Evolutionary conservation across 2,888 invertebrate genomes (phyloP), one percentile per base, ranked within the genome.

Genomic region (Ceriagrion tenellum): DNA sequence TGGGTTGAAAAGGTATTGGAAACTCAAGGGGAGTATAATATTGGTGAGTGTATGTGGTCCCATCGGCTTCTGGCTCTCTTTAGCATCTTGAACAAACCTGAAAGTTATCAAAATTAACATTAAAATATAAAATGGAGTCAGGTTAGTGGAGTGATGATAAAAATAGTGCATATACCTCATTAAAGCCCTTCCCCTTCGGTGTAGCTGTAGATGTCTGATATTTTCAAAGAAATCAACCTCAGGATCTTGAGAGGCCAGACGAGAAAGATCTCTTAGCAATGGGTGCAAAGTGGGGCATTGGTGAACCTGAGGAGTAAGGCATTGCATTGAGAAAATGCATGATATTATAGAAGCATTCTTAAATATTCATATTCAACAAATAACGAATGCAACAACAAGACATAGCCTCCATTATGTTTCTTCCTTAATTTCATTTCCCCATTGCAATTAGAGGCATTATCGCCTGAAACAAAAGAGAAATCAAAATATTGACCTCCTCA

Each of bases 211-310:
- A 97, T 99, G 99, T 55, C 98, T 98, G 96, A 99, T 98, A 96
- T 99, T 99, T 96, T 99, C 99, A 96, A 99, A 99, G 97, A 99
- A 99, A 97, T 99, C 99, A 0, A 98, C 98, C 97, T 99, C 99
- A 18, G 97, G 97, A 96, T 99, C 99, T 96, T 98, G 97, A 96
- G 98, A 98, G 0, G 98, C 97, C 63, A 98, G 97, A 69, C 97
- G 97, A n/a, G 98, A 90, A 91, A 96, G 97, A 97, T 99, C 98
- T 35, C 97, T 97, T 1, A 99, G 97, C 0, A 98, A 97, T 3
- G 98, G 98, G 96, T 99, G 98, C 0, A 98, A 97, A 0, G 98
- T 97, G 0, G 98, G 97, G 96, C 98, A 98, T 96, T 98, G 98
- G 96, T 98, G 97, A 0, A 98, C 97, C 96, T 96, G 95, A 26